Percentiles rank a stretch among this genome's conserved stretches.
These are phyloP conservation scores for Sphaerophoria rueppellii DNA, from an alignment of 2,888 invertebrate species.

Conservation along the genomic window DNA sequence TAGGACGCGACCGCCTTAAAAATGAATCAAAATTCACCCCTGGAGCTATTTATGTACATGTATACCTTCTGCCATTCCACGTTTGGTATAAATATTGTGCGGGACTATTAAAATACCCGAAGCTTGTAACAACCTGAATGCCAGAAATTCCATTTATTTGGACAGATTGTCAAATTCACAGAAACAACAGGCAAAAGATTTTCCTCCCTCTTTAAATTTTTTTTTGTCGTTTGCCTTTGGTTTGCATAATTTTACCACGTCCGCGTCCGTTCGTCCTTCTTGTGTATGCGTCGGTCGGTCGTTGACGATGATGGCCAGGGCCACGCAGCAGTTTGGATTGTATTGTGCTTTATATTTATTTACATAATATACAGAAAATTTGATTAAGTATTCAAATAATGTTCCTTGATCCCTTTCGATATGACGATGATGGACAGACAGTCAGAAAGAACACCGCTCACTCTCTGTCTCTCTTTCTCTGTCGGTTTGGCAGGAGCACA, in stretches of 20 bases:
- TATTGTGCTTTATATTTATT: too few species aligned
- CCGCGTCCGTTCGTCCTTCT: slow-evolving; percentile 1
- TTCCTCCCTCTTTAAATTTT: neutral
- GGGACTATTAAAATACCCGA: slow-evolving; percentile 20
- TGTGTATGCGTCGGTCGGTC: neutral
- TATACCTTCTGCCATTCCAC: slow-evolving; percentile 4
- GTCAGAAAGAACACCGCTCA: slow-evolving; percentile 1
- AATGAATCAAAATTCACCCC: slow-evolving; percentile 68
- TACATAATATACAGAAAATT: slow-evolving; percentile 56
- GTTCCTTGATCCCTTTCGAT: slow-evolving; percentile 58
- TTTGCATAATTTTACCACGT: slow-evolving; percentile 41
- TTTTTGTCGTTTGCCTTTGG: slow-evolving; percentile 1
- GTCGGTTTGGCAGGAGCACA: too few species aligned
- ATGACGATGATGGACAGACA: slow-evolving; percentile 39
- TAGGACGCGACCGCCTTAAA: slow-evolving; percentile 11
- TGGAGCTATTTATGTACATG: slow-evolving; percentile 32
- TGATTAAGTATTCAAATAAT: slow-evolving; percentile 71
- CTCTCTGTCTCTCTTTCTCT: too few species aligned
- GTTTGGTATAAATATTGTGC: slow-evolving; percentile 19
- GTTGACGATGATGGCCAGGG: too few species aligned
- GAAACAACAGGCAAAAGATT: slow-evolving; percentile 65
- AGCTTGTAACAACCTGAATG: slow-evolving; percentile 14
- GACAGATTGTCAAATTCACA: slow-evolving; percentile 74
- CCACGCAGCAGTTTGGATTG: too few species aligned
- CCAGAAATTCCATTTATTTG: slow-evolving; percentile 70